Evolutionary conservation across 2,113 vertebrate genomes (phyloP).

Genomic region (Solea solea): DNA sequence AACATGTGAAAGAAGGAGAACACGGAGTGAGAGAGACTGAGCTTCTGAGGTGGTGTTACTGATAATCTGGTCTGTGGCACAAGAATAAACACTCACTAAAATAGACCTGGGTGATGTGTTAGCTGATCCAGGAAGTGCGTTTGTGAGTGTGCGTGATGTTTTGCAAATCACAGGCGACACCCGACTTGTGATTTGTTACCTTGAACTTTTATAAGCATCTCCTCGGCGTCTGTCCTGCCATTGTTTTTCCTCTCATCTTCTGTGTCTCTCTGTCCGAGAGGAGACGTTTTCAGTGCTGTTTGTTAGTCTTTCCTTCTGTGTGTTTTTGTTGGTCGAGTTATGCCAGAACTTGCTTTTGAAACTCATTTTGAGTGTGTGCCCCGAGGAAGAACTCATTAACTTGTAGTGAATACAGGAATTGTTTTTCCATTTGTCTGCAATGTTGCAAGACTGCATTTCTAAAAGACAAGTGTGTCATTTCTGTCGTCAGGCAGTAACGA

Average conservation of each 20-base stretch:
- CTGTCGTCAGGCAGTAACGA: too few species aligned
- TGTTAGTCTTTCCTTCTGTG: too few species aligned
- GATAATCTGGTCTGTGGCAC: slow-evolving; percentile 56
- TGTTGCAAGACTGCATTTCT: too few species aligned
- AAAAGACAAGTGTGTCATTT: too few species aligned
- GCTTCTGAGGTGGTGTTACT: slow-evolving; percentile 31
- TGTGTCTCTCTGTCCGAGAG: neutral
- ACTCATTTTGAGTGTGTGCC: too few species aligned
- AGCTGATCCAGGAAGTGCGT: slow-evolving; percentile 4
- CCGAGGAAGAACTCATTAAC: too few species aligned
- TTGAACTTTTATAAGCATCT: slow-evolving; percentile 57
- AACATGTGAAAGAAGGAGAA: neutral
- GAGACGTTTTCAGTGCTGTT: too few species aligned
- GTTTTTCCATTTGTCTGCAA: too few species aligned
- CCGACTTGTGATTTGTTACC: slow-evolving; percentile 50
- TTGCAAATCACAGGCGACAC: slow-evolving; percentile 40
- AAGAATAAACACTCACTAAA: slow-evolving; percentile 66
- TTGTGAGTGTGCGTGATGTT: slow-evolving; percentile 25
- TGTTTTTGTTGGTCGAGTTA: too few species aligned
- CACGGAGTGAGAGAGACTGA: neutral
- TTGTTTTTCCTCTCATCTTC: slow-evolving; percentile 10
- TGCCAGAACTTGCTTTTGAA: too few species aligned
- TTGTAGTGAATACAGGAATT: too few species aligned
- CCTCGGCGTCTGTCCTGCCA: neutral
- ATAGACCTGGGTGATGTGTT: slow-evolving; percentile 48